Evolutionary conservation across 2,888 invertebrate genomes (phyloP).

Genomic region (Brenthis hecate): DNA sequence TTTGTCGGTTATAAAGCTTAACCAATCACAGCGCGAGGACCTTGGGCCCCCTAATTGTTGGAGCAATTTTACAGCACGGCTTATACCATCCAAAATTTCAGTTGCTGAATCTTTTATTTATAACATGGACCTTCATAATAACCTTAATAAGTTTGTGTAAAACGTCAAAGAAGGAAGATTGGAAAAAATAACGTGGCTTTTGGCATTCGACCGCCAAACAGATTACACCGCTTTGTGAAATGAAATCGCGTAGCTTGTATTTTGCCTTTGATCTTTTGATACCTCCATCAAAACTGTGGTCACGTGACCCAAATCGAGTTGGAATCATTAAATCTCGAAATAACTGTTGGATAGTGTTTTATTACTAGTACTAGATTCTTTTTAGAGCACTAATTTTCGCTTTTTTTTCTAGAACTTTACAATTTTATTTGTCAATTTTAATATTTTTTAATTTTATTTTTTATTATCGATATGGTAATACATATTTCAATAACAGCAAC

Average conservation of each 20-base stretch:
- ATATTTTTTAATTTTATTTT: too few relatives aligned
- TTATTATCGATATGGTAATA: too few relatives aligned
- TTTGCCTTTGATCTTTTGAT: conserved; percentile 22
- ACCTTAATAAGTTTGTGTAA: conserved; percentile 5
- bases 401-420: too few relatives aligned
- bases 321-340: not conserved
- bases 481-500: too few relatives aligned
- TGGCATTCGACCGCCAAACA: conserved; percentile 19
- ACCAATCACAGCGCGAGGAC: too few relatives aligned
- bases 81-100: not conserved
- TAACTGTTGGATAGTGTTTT: not conserved
- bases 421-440: too few relatives aligned
- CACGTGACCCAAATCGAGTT: conserved; percentile 13
- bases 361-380: not conserved
- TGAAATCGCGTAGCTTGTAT: conserved; percentile 18
- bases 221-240: conserved; percentile 25
- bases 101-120: not conserved
- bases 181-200: conserved; percentile 11
- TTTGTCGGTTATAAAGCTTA: too few relatives aligned
- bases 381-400: too few relatives aligned
- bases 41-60: too few relatives aligned
- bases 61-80: too few relatives aligned
- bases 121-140: not conserved
- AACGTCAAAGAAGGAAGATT: conserved; percentile 14
- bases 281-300: conserved; percentile 9